Base-by-base conservation (phyloP, 1,140 invertebrate genomes). In the Gyrodactylus salaris region DNA sequence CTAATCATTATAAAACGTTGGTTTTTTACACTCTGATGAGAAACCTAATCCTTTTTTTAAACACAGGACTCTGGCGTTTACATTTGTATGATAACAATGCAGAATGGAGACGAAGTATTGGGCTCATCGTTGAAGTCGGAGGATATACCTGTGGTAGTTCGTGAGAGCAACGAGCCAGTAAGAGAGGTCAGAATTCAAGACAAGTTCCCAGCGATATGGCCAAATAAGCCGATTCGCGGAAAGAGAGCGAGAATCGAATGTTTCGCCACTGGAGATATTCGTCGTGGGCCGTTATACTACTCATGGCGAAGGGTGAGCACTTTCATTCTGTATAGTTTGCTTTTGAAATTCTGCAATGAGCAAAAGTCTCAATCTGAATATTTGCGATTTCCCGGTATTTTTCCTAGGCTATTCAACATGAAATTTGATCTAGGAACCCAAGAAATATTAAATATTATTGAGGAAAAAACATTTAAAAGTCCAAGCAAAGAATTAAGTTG, bases 41-140 rank as follows among this genome's bases (percentile, higher is more conserved):
- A n/a, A n/a, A n/a, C n/a, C n/a, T n/a, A n/a, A n/a, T n/a, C n/a
- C n/a, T n/a, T n/a, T n/a, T n/a, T n/a, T n/a, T n/a, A n/a, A n/a
- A n/a, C n/a, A n/a, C n/a, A 71, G 70, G 70, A 71, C 25, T 24
- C 21, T 1, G 70, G 70, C 1, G 2, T 25, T 7, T 71, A 71
- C 70, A 71, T 24, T 7, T 71, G 70, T n/a, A 71, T 7, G 70
- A 25, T 71, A 54, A 54, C 34, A 54, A 54, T 54, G 34, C 34
- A 25, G 70, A 1, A 25, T 25, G 24, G 24, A 25, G 23, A 71
- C 21, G 70, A 24, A 24, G 21, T 2, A 1, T 26, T 25, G 70
- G 34, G 21, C 21, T 24, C 70, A 24, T 71, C 70, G 1, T 25
- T 24, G 25, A 71, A 71, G 2, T 71, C 70, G 25, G 21, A 21